Base-by-base conservation (phyloP, 2,113 vertebrate genomes). In the Hystrix brachyura region DNA sequence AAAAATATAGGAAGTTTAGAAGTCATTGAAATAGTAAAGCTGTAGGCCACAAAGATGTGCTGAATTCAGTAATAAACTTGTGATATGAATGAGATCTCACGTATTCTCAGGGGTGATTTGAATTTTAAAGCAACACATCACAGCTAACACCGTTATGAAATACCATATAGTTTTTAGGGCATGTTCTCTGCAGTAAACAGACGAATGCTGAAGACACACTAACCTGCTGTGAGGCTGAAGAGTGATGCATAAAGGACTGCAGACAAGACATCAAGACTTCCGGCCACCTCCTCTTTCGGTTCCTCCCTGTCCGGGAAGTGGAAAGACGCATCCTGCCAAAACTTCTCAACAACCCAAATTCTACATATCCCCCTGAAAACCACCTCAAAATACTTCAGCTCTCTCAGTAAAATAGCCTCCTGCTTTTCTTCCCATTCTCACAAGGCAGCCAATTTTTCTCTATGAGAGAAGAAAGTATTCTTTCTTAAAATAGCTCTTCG, bases 401-500 rank as follows among this genome's bases (percentile, higher is more conserved):
- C 11, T n/a, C n/a, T 92, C n/a, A 48, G 29, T 34, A 88, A 92
- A 82, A n/a, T 4, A 60, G 25, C 18, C 78, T 92, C 90, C 84
- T 86, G 34, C 86, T 83, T 79, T 59, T 87, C 51, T 80, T 96
- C 92, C 74, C 64, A 67, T 79, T 82, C 94, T 92, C 43, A 84
- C 43, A 62, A 95, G 55, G 57, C 32, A 91, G 55, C 23, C 55
- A 94, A 48, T 88, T 96, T 95, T 89, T 87, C 80, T 87, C 48
- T 67, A 25, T n/a, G 81, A 90, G 57, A 57, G 90, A 82, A 81
- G 71, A 59, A 83, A 8, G 0, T 38, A 38, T 62, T 82, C 25
- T 72, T 87, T 32, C 90, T 90, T 87, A 71, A 96, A 91, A 95
- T 87, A 93, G 43, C 27, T 82, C 87, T 84, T 90, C 46, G 32